Conservation (phyloP, 2,113 vertebrate genomes). For the Catharus fuscescens region DNA sequence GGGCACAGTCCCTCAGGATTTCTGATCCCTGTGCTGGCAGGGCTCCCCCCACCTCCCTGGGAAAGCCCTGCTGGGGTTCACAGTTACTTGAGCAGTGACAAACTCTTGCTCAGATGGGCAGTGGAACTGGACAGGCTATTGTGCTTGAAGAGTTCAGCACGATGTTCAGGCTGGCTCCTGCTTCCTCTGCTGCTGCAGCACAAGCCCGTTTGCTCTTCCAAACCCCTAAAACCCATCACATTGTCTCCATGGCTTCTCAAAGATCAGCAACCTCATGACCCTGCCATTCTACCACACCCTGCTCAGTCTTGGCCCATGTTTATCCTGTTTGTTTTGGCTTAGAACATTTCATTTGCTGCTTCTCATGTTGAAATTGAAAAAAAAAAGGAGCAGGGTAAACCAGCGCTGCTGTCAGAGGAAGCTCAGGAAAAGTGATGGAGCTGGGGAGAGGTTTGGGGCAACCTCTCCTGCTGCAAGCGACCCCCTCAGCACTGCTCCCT, state of each 20-base stretch:
- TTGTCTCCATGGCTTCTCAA: accelerated
- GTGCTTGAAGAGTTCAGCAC: background rate
- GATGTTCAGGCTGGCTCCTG: background rate
- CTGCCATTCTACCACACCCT: background rate
- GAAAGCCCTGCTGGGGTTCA: background rate
- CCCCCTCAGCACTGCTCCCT: background rate
- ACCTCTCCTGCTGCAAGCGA: background rate
- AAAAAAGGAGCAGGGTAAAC: background rate
- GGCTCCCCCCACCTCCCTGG: background rate
- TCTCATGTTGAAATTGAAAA: background rate
- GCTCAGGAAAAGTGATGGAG: background rate
- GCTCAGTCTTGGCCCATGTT: background rate
- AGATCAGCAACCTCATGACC: background rate
- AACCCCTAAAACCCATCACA: background rate
- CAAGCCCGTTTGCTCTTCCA: background rate
- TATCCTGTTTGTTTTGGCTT: background rate
- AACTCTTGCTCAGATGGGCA: background rate
- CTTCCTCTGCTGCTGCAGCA: background rate
- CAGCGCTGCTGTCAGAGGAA: accelerated
- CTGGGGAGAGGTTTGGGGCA: background rate
- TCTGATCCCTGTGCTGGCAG: background rate
- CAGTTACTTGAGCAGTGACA: background rate
- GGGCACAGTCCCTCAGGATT: background rate
- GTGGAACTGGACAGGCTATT: background rate
- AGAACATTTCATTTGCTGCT: background rate